These are phyloP conservation scores for Ceratitis capitata DNA, from an alignment of 1,140 invertebrate species.

Conservation along the genomic window DNA sequence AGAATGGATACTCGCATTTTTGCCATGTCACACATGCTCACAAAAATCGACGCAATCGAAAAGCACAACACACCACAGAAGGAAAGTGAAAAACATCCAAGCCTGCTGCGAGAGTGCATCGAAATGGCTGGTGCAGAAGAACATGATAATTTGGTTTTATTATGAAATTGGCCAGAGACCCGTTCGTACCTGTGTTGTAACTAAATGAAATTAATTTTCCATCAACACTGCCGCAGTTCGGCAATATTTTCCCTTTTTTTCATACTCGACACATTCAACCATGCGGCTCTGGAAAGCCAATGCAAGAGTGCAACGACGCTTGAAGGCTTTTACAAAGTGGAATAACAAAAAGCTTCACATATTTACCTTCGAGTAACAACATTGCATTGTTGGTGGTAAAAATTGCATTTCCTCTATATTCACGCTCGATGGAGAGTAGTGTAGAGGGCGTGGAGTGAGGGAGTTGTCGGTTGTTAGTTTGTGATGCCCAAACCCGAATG, in stretches of 20 bases:
- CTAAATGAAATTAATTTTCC: constrained; percentile 15
- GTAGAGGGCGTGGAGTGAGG: too few species aligned
- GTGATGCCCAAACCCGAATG: background rate
- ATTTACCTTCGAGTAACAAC: background rate
- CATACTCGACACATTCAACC: background rate
- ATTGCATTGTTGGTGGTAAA: background rate
- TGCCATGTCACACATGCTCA: background rate
- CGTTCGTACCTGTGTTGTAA: background rate
- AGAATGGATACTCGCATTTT: background rate
- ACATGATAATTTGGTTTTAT: too few species aligned
- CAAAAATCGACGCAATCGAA: background rate
- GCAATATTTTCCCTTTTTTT: background rate
- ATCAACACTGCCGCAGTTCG: background rate
- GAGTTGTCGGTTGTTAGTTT: too few species aligned
- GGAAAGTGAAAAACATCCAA: background rate
- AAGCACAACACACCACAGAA: background rate
- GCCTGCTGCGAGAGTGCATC: background rate
- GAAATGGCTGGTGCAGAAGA: too few species aligned
- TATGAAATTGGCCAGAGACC: background rate
- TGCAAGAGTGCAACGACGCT: background rate
- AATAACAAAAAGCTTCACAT: background rate
- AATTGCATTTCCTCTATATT: background rate
- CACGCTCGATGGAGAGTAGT: background rate
- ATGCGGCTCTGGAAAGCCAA: background rate
- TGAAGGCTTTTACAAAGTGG: background rate